Conservation (phyloP, 2,797 vertebrate genomes). For the Neomorphus geoffroyi region DNA sequence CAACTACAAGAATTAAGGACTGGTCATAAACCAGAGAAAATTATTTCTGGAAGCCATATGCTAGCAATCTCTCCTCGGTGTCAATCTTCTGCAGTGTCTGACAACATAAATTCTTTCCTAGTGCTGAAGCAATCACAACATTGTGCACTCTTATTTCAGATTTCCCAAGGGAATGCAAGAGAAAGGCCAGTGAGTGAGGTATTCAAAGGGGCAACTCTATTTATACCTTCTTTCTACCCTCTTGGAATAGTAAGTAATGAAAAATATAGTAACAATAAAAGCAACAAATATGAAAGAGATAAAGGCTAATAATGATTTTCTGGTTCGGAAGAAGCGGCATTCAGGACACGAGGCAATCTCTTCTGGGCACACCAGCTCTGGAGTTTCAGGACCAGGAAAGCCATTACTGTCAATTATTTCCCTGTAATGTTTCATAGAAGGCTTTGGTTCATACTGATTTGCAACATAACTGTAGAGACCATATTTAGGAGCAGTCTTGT, state of each 20-base stretch:
- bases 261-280: conserved; percentile 83
- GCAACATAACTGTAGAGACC: conserved; percentile 87
- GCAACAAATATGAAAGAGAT: conserved; percentile 83
- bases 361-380: conserved; percentile 77
- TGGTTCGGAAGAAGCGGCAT: conserved; percentile 78
- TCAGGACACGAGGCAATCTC: conserved; percentile 67
- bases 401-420: conserved; percentile 89
- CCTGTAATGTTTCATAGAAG: conserved; percentile 87
- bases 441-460: conserved; percentile 85
- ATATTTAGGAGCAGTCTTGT: conserved; percentile 87
- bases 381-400: conserved; percentile 78
- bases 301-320: conserved; percentile 86
- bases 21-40: not conserved
- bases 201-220: conserved; percentile 47
- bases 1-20: conserved; percentile 5
- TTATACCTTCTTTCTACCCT: conserved; percentile 75
- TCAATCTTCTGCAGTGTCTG: conserved; percentile 9
- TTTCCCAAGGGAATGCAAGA: not conserved
- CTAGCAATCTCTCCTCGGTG: not conserved
- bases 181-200: not conserved
- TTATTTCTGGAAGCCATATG: not conserved
- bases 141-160: not conserved
- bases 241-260: conserved; percentile 88
- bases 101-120: not conserved
- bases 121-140: conserved; percentile 20